Evolutionary conservation across 2,888 invertebrate genomes (phyloP).

Genomic region (Macaria liturata): DNA sequence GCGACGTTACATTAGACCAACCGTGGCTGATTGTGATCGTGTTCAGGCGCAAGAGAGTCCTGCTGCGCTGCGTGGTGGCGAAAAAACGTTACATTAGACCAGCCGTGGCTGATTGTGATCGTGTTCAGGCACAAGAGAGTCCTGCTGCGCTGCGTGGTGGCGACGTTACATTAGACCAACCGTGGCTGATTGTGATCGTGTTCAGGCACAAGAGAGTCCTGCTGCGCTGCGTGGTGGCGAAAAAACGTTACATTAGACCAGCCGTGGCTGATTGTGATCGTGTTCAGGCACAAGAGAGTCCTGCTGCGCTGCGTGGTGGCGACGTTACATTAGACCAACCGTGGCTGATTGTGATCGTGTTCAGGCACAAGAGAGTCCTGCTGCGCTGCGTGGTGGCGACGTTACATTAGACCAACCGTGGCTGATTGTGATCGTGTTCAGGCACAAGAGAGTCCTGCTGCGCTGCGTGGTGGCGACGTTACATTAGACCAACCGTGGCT

Average conservation of each 20-base stretch:
- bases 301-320: slow-evolving; percentile 50
- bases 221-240: slow-evolving; percentile 48
- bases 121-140: slow-evolving; percentile 57
- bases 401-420: slow-evolving; percentile 60
- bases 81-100: too few species aligned
- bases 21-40: slow-evolving; percentile 61
- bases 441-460: slow-evolving; percentile 49
- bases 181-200: slow-evolving; percentile 59
- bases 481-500: slow-evolving; percentile 63
- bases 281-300: slow-evolving; percentile 54
- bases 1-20: too few species aligned
- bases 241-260: too few species aligned
- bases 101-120: slow-evolving; percentile 59
- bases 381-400: slow-evolving; percentile 49
- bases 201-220: slow-evolving; percentile 54
- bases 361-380: slow-evolving; percentile 52
- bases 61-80: slow-evolving; percentile 51
- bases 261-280: slow-evolving; percentile 58
- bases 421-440: slow-evolving; percentile 57
- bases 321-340: too few species aligned
- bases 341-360: slow-evolving; percentile 58
- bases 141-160: slow-evolving; percentile 49
- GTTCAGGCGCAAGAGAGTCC: slow-evolving; percentile 51
- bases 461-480: slow-evolving; percentile 52
- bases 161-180: too few species aligned